phyloP scores from a whole-genome alignment of 2,797 vertebrate genomes.

The Hozukius guyotensis region DNA sequence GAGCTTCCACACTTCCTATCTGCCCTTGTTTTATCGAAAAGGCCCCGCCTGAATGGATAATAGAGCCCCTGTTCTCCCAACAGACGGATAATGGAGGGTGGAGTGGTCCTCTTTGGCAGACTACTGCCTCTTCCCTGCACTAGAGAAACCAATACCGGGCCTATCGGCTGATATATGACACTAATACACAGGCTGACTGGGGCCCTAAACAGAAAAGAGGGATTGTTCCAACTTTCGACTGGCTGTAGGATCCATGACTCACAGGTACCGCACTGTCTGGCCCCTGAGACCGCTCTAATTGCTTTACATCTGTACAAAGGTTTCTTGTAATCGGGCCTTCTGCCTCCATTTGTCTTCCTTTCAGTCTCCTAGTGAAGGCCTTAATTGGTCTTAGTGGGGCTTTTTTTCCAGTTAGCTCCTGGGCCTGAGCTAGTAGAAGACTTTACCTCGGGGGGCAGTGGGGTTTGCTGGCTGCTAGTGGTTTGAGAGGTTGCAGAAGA shows the following conservation, averaged over 20 bases:
- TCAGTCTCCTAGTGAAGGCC: conserved; percentile 94
- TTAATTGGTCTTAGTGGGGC: conserved; percentile 99
- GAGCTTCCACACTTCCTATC: conserved; percentile 78
- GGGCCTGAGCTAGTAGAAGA: conserved; percentile 86
- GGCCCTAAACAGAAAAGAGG: conserved; percentile 90
- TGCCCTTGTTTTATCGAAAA: conserved; percentile 78
- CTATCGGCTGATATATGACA: conserved; percentile 91
- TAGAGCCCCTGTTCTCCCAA: conserved; percentile 82
- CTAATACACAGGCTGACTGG: conserved; percentile 92
- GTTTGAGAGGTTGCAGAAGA: conserved; percentile 74
- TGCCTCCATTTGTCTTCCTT: conserved; percentile 99
- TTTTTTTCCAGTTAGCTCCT: conserved; percentile 90
- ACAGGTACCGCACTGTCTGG: conserved; percentile 88
- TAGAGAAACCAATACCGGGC: conserved; percentile 85
- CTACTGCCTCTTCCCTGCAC: conserved; percentile 83
- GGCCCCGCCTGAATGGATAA: conserved; percentile 78
- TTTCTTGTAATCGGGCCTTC: conserved; percentile 98
- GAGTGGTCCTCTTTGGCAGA: conserved; percentile 80
- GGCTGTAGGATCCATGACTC: conserved; percentile 92
- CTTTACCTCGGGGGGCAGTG: conserved; percentile 82
- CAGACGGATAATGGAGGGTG: conserved; percentile 80
- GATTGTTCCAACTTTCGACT: conserved; percentile 94
- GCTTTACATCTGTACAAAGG: conserved; percentile 99
- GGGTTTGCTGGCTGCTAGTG: conserved; percentile 69
- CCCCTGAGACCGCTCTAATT: conserved; percentile 97